phyloP scores from a whole-genome alignment of 1,140 invertebrate species.

The Proctacanthus coquilletti region DNA sequence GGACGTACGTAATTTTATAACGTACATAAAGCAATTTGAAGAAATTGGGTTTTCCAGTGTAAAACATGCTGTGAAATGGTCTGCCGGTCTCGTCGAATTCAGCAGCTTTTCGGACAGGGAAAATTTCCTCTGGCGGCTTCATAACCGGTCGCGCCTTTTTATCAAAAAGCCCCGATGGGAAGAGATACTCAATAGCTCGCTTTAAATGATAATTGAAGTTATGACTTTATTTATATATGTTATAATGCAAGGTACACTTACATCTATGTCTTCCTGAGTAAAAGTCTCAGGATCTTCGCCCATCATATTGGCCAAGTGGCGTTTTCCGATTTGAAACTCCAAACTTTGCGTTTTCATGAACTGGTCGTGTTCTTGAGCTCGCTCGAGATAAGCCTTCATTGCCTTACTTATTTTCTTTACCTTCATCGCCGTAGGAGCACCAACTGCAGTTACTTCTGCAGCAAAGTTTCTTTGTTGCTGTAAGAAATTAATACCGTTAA shows the following conservation, averaged over 20 bases:
- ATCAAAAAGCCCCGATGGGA: slow-evolving; percentile 81
- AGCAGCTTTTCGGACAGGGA: slow-evolving; percentile 70
- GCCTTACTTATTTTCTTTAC: slow-evolving; percentile 62
- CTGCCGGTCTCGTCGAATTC: slow-evolving; percentile 80
- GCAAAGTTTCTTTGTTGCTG: not conserved
- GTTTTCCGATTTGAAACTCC: slow-evolving; percentile 80
- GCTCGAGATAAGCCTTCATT: slow-evolving; percentile 74
- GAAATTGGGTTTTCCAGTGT: slow-evolving; percentile 72
- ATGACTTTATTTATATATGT: slow-evolving; percentile 1
- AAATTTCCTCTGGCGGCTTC: slow-evolving; percentile 71
- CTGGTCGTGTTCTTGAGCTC: slow-evolving; percentile 62
- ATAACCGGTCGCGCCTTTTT: slow-evolving; percentile 68
- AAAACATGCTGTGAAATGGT: slow-evolving; percentile 80
- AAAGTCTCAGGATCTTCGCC: slow-evolving; percentile 76
- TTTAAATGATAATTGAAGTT: slow-evolving; percentile 30
- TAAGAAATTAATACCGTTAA: too few relatives aligned
- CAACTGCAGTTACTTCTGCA: slow-evolving; percentile 19
- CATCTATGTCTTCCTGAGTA: slow-evolving; percentile 75
- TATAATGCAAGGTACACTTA: slow-evolving; percentile 30
- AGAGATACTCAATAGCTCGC: slow-evolving; percentile 78
- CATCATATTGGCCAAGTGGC: slow-evolving; percentile 98
- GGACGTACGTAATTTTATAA: slow-evolving; percentile 8
- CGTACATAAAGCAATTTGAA: slow-evolving; percentile 68
- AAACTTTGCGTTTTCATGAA: slow-evolving; percentile 69
- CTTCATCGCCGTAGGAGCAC: slow-evolving; percentile 21